Evolutionary conservation across 2,113 vertebrate genomes (phyloP), one percentile per base, ranked within the genome.

Genomic region (Odobenus rosmarus): DNA sequence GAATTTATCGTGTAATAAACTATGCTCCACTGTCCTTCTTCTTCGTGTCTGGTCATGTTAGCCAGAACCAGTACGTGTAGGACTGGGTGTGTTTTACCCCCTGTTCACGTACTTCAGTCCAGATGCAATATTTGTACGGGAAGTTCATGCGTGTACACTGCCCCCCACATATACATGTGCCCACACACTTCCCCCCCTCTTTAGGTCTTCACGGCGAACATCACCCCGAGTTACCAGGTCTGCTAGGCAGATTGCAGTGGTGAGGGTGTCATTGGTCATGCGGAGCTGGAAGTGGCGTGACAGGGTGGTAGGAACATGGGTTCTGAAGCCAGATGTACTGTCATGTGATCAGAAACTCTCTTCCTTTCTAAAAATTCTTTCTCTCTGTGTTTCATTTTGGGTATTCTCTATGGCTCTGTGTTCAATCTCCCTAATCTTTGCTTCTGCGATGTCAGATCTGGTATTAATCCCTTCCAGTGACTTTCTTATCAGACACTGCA

Each of bases 1-100:
- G 88, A 39, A 57, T 89, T 93, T 95, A n/a, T 87, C 88, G 67
- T 90, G 21, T 84, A 80, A 97, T 92, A 87, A 42, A 79, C 61
- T 81, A 51, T 76, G 42, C 77, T 69, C 19, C 12, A 13, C 71
- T n/a, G 0, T n/a, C 26, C 31, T 62, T 93, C 61, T 91, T n/a
- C 51, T 46, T 49, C 4, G 15, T 28, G 57, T 7, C 11, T 0
- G 0, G 8, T 88, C 24, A 31, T 36, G 33, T 88, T 55, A 93
- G 49, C 79, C 33, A 9, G 16, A 31, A 55, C 62, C 57, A 23
- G 7, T 39, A 42, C 11, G 7, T 3, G 2, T 19, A 8, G n/a
- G 31, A 33, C 49, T 36, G 69, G n/a, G 15, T 24, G 80, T 31
- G 76, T 72, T 87, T n/a, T 46, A 57, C 19, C 80, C 39, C 7